Evolutionary conservation across 2,888 invertebrate species (phyloP).

Genomic region (Plebejus argus): DNA sequence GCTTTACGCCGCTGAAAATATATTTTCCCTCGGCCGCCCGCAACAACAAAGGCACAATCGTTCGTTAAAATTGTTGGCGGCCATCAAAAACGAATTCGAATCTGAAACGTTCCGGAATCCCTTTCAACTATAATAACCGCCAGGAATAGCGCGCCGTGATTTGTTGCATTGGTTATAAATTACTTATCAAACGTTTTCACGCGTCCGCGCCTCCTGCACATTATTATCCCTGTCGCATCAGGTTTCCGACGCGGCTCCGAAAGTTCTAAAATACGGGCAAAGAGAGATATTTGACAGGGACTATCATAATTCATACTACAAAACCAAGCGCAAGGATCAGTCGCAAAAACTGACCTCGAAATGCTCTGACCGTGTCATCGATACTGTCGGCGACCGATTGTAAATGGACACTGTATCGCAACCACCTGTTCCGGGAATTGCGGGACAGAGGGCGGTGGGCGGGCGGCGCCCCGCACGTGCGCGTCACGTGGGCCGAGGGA

Average conservation of each 20-base stretch:
- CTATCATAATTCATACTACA: background rate
- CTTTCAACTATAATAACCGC: constrained; percentile 29
- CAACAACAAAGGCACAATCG: constrained; percentile 69
- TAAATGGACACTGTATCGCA: background rate
- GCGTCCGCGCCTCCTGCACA: background rate
- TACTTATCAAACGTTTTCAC: constrained; percentile 17
- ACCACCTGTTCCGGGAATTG: constrained; percentile 2
- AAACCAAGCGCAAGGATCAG: background rate
- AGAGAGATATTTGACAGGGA: background rate
- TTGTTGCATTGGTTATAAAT: constrained; percentile 5
- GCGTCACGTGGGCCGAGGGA: background rate
- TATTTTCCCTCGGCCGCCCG: constrained; percentile 49
- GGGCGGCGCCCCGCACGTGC: constrained; percentile 26
- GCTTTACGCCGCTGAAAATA: constrained; percentile 57
- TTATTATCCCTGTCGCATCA: background rate
- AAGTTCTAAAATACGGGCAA: background rate
- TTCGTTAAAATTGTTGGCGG: constrained; percentile 58
- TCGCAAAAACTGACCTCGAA: background rate
- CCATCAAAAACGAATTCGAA: constrained; percentile 31
- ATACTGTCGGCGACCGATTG: background rate
- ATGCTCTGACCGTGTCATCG: background rate
- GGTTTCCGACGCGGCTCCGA: background rate
- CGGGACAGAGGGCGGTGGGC: background rate
- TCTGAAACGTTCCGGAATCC: constrained; percentile 25
- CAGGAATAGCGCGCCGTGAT: constrained; percentile 1